Conservation (phyloP, 2,888 invertebrate species). For the Cerceris ruficornis region DNA sequence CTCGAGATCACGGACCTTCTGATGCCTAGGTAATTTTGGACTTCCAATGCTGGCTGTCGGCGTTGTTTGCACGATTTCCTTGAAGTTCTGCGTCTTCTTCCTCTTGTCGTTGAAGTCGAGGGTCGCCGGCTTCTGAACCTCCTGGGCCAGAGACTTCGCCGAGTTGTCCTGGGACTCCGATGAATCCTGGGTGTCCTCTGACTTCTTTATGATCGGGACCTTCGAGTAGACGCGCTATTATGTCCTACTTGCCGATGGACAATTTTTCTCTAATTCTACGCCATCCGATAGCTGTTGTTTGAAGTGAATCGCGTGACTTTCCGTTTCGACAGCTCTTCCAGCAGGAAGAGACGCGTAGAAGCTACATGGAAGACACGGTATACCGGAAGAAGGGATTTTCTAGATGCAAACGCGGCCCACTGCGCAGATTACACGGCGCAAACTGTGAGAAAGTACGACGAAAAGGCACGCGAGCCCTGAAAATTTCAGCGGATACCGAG, state of each 20-base stretch:
- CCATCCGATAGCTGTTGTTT: neutral
- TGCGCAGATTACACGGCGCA: no score
- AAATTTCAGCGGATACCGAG: no score
- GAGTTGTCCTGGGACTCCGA: conserved; percentile 79
- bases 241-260: no score
- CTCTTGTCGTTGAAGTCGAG: conserved; percentile 83
- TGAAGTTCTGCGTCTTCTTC: conserved; percentile 75
- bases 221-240: conserved; percentile 31
- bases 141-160: conserved; percentile 80
- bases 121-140: conserved; percentile 84
- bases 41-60: conserved; percentile 72
- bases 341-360: no score
- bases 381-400: no score
- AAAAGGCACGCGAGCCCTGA: no score
- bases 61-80: conserved; percentile 73
- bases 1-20: conserved; percentile 79
- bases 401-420: no score
- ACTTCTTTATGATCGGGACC: conserved; percentile 74
- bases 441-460: no score
- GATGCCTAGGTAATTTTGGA: conserved; percentile 78
- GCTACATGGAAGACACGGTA: no score
- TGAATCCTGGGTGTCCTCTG: conserved; percentile 59
- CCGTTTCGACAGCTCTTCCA: no score
- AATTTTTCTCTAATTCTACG: neutral
- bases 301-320: no score